These are phyloP conservation scores for Morpho helenor DNA, from an alignment of 2,888 invertebrate genomes.

Conservation along the genomic window DNA sequence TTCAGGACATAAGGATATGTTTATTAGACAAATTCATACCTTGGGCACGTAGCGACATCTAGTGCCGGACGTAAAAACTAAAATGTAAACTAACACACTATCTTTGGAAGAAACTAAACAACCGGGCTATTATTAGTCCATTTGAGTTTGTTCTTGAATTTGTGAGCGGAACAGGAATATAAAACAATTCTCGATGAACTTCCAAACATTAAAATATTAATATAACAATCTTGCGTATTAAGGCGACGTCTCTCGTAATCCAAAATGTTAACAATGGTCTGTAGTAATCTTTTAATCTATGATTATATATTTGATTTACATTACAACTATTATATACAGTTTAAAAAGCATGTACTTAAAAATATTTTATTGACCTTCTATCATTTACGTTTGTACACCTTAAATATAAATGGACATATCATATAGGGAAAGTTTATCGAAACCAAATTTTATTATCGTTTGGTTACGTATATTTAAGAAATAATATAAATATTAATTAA, in stretches of 20 bases:
- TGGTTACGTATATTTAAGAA: too few species aligned
- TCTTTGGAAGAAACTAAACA: slow-evolving; percentile 74
- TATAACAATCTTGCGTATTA: slow-evolving; percentile 36
- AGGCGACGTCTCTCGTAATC: slow-evolving; percentile 30
- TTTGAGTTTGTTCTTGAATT: slow-evolving; percentile 39
- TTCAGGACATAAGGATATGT: slow-evolving; percentile 67
- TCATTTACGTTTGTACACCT: not conserved
- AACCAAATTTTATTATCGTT: too few species aligned
- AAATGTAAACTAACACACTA: slow-evolving; percentile 67
- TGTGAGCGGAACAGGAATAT: slow-evolving; percentile 28
- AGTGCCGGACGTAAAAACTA: slow-evolving; percentile 50
- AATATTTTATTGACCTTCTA: slow-evolving; percentile 1
- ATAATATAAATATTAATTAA: too few species aligned
- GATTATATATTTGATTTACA: not conserved
- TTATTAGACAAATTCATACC: slow-evolving; percentile 75
- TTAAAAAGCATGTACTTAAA: not conserved
- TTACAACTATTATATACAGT: not conserved
- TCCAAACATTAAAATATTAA: slow-evolving; percentile 40
- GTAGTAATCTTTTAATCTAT: not conserved
- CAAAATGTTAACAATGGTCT: not conserved
- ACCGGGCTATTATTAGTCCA: slow-evolving; percentile 48
- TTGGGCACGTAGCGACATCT: slow-evolving; percentile 43
- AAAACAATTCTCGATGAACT: slow-evolving; percentile 35
- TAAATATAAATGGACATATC: too few species aligned
- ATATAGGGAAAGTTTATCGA: too few species aligned